Percentiles rank a stretch among this genome's conserved stretches.
phyloP scores from a whole-genome alignment of 2,888 invertebrate species.

The Neoaliturus tenellus region DNA sequence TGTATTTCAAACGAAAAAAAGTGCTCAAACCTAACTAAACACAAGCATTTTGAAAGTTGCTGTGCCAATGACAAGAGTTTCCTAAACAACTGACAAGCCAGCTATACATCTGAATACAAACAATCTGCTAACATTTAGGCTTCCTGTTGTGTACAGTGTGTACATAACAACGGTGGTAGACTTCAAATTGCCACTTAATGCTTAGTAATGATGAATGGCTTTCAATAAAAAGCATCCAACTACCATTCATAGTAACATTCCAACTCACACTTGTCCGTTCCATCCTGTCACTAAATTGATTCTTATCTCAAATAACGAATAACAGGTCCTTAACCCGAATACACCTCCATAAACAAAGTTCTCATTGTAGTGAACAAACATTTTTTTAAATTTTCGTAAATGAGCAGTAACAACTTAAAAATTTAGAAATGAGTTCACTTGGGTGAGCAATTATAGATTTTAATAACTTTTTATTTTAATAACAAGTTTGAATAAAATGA shows the following conservation, averaged over 20 bases:
- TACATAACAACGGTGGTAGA: not conserved
- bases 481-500: too few relatives aligned
- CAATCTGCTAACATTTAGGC: not conserved
- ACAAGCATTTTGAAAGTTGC: not conserved
- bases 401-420: too few relatives aligned
- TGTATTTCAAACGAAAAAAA: not conserved
- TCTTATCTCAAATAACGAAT: not conserved
- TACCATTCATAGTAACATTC: not conserved
- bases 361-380: too few relatives aligned
- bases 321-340: too few relatives aligned
- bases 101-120: not conserved
- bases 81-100: not conserved
- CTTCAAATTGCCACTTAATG: slow-evolving; percentile 3
- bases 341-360: too few relatives aligned
- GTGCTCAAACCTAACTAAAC: not conserved
- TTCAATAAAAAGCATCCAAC: not conserved
- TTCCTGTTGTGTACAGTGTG: not conserved
- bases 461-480: too few relatives aligned
- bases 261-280: not conserved
- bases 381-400: too few relatives aligned
- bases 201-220: not conserved
- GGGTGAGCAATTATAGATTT: too few relatives aligned
- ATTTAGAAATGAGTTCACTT: too few relatives aligned
- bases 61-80: not conserved
- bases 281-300: slow-evolving; percentile 1